A percentile compares a stretch with the other conserved stretches of the same genome.
These are phyloP conservation scores for Marmota monax DNA, from an alignment of 2,113 vertebrate species.

Conservation along the genomic window DNA sequence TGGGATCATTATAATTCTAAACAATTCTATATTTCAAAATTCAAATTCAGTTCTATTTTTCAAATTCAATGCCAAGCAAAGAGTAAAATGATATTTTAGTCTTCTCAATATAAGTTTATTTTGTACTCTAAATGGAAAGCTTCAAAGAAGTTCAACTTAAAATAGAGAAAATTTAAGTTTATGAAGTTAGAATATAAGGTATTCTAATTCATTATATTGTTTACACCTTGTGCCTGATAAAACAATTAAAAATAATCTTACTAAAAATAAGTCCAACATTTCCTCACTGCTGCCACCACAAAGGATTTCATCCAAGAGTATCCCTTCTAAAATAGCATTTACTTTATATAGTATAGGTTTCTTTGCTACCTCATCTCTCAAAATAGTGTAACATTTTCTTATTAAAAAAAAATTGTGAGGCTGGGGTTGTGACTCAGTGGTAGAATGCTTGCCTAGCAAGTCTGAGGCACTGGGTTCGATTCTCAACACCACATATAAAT, in stretches of 20 bases:
- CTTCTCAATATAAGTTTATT: constrained; percentile 70
- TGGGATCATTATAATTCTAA: neutral
- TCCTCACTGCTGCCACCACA: neutral
- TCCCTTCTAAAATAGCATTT: constrained; percentile 36
- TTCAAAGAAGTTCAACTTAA: constrained; percentile 5
- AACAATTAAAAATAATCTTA: neutral
- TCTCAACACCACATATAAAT: too few relatives aligned
- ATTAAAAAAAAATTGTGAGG: neutral
- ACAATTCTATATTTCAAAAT: neutral
- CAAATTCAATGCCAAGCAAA: neutral
- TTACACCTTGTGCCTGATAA: neutral
- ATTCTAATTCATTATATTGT: neutral
- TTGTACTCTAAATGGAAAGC: constrained; percentile 46
- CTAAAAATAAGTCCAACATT: neutral
- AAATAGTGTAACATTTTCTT: neutral
- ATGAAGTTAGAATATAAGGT: neutral
- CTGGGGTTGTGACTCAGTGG: too few relatives aligned
- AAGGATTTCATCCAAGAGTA: neutral
- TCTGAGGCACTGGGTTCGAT: too few relatives aligned
- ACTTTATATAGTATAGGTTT: neutral
- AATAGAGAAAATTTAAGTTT: neutral
- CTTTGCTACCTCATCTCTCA: neutral
- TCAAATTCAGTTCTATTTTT: neutral
- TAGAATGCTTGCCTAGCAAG: too few relatives aligned
- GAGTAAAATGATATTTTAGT: constrained; percentile 62